Evolutionary conservation across 2,113 vertebrate genomes (phyloP).

Genomic region (Cynoglossus semilaevis): DNA sequence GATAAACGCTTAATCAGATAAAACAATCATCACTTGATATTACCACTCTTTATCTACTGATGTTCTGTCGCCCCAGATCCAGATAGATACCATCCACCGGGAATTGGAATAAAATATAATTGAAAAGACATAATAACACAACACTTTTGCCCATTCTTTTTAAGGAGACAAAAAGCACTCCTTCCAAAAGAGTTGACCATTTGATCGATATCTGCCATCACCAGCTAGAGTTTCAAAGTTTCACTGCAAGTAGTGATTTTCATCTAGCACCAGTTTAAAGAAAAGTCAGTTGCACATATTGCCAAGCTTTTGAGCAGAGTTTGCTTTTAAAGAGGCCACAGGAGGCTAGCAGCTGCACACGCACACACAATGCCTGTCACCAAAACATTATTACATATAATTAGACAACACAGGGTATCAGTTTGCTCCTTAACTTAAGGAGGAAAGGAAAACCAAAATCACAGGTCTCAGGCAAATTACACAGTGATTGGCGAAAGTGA

Average conservation of each 20-base stretch:
- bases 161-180: no score
- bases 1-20: no score
- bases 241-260: constrained; percentile 1
- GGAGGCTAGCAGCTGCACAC: constrained; percentile 6
- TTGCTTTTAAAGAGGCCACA: constrained; percentile 1
- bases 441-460: constrained; percentile 6
- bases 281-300: constrained; percentile 5
- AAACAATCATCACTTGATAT: no score
- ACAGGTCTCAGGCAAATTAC: constrained; percentile 1
- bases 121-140: no score
- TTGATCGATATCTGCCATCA: not conserved
- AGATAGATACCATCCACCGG: no score
- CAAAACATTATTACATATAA: constrained; percentile 1
- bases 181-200: not conserved
- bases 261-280: constrained; percentile 1
- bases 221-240: constrained; percentile 19
- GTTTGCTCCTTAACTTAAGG: not conserved
- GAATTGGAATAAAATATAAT: no score
- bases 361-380: not conserved
- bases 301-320: constrained; percentile 31
- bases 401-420: constrained; percentile 4
- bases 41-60: no score
- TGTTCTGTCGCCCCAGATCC: no score
- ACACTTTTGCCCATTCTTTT: no score
- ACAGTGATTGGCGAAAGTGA: constrained; percentile 16